phyloP scores from a whole-genome alignment of 2,888 invertebrate species.

The Camponotus fellah region DNA sequence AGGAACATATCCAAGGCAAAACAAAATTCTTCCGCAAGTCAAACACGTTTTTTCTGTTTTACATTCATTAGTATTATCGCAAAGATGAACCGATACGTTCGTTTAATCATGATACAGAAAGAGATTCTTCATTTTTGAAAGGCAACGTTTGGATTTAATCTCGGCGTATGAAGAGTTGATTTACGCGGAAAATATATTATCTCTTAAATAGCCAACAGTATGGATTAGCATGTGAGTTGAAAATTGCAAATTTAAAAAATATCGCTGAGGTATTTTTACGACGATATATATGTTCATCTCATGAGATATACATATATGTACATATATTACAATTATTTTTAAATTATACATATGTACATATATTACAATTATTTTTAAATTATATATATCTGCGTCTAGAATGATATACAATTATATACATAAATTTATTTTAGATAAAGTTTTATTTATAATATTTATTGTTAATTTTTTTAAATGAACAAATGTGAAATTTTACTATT shows the following conservation, averaged over 20 bases:
- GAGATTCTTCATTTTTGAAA: slow-evolving; percentile 23
- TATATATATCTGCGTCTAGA: background rate
- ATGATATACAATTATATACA: background rate
- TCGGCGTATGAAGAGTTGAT: slow-evolving; percentile 20
- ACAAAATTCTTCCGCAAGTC: slow-evolving; percentile 40
- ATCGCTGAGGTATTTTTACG: background rate
- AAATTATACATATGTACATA: too few species aligned
- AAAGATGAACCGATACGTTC: slow-evolving; percentile 40
- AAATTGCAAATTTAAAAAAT: slow-evolving; percentile 4
- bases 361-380: background rate
- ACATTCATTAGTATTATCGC: slow-evolving; percentile 46
- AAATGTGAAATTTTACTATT: background rate
- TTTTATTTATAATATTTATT: slow-evolving; percentile 5
- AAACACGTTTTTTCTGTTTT: slow-evolving; percentile 22
- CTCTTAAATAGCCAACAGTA: background rate
- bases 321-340: background rate
- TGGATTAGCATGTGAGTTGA: slow-evolving; percentile 11
- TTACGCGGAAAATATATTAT: slow-evolving; percentile 15
- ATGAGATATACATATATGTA: background rate
- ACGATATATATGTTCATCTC: background rate
- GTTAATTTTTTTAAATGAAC: background rate
- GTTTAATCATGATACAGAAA: background rate
- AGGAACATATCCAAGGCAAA: slow-evolving; percentile 46
- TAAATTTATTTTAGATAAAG: background rate
- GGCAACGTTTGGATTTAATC: slow-evolving; percentile 17